These are phyloP conservation scores for Xanthorhoe designata DNA, from an alignment of 2,888 invertebrate genomes.

Conservation along the genomic window DNA sequence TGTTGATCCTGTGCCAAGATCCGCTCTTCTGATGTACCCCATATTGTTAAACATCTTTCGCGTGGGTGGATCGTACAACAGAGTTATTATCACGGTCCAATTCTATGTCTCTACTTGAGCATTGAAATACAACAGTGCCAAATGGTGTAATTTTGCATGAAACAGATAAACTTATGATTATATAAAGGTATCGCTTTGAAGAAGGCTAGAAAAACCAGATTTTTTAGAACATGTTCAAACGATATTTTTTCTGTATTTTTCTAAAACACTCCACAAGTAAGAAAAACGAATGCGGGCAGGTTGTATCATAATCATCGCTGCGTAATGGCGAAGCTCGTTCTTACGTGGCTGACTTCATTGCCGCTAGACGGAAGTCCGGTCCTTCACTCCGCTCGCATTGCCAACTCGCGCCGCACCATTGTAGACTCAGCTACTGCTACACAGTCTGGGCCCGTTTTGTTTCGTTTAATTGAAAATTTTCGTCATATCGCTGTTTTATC, in stretches of 20 bases:
- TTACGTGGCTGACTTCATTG: slow-evolving; percentile 50
- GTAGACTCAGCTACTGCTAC: slow-evolving; percentile 27
- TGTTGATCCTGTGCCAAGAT: slow-evolving; percentile 46
- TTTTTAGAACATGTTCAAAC: too few relatives aligned
- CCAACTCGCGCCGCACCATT: slow-evolving; percentile 66
- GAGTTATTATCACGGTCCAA: slow-evolving; percentile 46
- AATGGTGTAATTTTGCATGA: too few relatives aligned
- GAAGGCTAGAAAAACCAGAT: too few relatives aligned
- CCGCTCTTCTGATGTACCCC: slow-evolving; percentile 42
- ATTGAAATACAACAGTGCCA: slow-evolving; percentile 8
- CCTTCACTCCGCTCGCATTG: slow-evolving; percentile 51
- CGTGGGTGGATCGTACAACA: slow-evolving; percentile 38
- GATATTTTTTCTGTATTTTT: too few relatives aligned
- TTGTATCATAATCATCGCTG: slow-evolving; percentile 58
- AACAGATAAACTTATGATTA: too few relatives aligned
- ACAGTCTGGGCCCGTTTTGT: slow-evolving; percentile 58
- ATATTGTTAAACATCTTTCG: slow-evolving; percentile 42
- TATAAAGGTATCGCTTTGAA: too few relatives aligned
- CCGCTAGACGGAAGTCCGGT: slow-evolving; percentile 68
- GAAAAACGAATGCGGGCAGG: not conserved
- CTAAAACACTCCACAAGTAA: too few relatives aligned
- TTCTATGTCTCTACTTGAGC: slow-evolving; percentile 38
- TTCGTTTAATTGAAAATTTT: slow-evolving; percentile 81
- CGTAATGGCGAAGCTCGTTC: slow-evolving; percentile 57
- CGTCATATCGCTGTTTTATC: slow-evolving; percentile 67